Conservation (phyloP, 2,113 vertebrate genomes). For the Girardinichthys multiradiatus region DNA sequence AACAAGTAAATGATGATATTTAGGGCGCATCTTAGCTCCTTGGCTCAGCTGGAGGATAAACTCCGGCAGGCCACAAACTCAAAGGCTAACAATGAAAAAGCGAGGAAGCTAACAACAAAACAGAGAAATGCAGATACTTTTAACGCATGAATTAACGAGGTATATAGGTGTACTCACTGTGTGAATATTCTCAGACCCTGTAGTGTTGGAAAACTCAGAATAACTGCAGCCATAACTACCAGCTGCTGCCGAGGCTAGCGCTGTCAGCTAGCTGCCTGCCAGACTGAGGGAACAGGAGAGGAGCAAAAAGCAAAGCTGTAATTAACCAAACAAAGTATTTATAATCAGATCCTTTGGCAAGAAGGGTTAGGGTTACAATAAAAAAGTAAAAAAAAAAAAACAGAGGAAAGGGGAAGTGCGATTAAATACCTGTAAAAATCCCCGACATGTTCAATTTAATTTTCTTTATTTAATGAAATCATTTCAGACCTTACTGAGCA, state of each 20-base stretch:
- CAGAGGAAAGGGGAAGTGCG: too few species aligned
- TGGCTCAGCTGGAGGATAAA: neutral
- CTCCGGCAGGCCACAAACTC: neutral
- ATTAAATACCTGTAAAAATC: neutral
- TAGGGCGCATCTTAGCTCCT: neutral
- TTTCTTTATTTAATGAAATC: neutral
- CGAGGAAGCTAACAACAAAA: neutral
- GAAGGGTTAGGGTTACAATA: too few species aligned
- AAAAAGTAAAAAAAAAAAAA: rapidly evolving
- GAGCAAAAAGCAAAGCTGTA: slow-evolving; percentile 27
- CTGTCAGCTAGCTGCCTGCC: slow-evolving; percentile 2
- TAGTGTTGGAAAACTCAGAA: slow-evolving; percentile 70
- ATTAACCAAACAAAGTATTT: neutral
- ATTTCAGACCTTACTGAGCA: slow-evolving; percentile 34
- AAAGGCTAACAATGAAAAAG: slow-evolving; percentile 3
- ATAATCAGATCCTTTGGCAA: rapidly evolving
- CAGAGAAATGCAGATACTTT: rapidly evolving
- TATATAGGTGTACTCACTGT: slow-evolving; percentile 67
- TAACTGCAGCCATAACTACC: slow-evolving; percentile 76
- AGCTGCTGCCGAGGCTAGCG: slow-evolving; percentile 36
- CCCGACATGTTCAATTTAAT: rapidly evolving
- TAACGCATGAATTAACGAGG: neutral
- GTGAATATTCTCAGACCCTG: slow-evolving; percentile 65
- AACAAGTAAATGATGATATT: neutral
- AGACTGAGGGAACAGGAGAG: neutral